Evolutionary conservation across 1,140 invertebrate species (phyloP).

Genomic region (Penaeus indicus): DNA sequence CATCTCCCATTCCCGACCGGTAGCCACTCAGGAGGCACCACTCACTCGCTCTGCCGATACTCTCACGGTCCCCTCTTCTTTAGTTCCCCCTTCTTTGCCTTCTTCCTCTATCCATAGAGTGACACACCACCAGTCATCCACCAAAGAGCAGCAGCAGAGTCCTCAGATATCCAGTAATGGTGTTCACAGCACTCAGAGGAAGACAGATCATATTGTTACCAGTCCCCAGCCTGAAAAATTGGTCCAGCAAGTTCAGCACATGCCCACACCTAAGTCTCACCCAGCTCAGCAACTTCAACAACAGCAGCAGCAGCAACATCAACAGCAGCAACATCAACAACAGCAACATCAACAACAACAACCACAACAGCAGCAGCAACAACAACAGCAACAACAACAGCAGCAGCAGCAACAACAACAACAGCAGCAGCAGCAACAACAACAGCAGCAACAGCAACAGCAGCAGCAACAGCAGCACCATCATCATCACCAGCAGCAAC

Average conservation of each 20-base stretch:
- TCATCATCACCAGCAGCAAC: constrained; percentile 26
- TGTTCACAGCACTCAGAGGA: background rate
- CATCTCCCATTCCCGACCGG: too few relatives aligned
- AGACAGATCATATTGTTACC: constrained; percentile 3
- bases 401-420: constrained; percentile 42
- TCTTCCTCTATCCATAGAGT: background rate
- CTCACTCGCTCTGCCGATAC: too few relatives aligned
- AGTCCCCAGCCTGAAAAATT: constrained; percentile 5
- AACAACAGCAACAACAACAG: constrained; percentile 33
- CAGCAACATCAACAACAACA: constrained; percentile 30
- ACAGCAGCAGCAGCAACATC: background rate
- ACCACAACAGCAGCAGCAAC: constrained; percentile 33
- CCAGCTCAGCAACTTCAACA: constrained; percentile 33
- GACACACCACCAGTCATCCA: background rate
- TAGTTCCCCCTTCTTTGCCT: too few relatives aligned
- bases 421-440: constrained; percentile 34
- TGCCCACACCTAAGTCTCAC: too few relatives aligned
- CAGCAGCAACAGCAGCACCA: constrained; percentile 26
- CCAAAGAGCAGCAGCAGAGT: background rate
- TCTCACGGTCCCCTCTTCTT: too few relatives aligned
- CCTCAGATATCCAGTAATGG: background rate
- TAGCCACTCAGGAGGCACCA: too few relatives aligned
- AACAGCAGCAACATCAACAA: constrained; percentile 31
- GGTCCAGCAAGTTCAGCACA: background rate
- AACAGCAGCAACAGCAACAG: constrained; percentile 33